Evolutionary conservation across 2,888 invertebrate species (phyloP).

Genomic region (Clunio marinus): DNA sequence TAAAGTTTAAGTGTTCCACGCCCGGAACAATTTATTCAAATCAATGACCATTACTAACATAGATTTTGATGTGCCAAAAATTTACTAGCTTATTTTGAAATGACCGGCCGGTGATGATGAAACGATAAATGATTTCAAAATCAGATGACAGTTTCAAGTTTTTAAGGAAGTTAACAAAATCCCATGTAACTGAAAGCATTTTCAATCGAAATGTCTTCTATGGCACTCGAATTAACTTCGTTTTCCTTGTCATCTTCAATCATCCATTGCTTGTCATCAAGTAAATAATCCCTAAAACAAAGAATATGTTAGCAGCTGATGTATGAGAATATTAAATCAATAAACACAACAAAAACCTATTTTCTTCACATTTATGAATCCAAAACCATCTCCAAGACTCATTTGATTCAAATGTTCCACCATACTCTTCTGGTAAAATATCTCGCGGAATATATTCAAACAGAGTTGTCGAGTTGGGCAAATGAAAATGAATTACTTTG

Average conservation of each 20-base stretch:
- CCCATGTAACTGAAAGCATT: conserved; percentile 11
- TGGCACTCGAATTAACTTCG: not conserved
- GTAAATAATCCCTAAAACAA: not conserved
- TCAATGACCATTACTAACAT: no score
- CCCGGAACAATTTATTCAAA: no score
- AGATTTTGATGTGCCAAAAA: no score
- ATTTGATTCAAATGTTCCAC: conserved; percentile 60
- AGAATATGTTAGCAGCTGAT: not conserved
- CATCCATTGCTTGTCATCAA: conserved; percentile 13
- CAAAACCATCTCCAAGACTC: conserved; percentile 59
- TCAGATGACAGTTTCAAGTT: not conserved
- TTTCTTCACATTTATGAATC: conserved; percentile 58
- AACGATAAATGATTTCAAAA: not conserved
- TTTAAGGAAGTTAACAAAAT: conserved; percentile 7
- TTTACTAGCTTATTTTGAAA: not conserved
- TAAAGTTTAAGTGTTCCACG: no score
- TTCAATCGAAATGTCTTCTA: not conserved
- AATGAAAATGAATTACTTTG: conserved; percentile 61
- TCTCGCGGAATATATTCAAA: conserved; percentile 61
- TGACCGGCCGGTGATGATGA: not conserved
- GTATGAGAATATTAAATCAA: not conserved
- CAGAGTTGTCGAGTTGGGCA: conserved; percentile 61
- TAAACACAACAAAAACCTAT: conserved; percentile 49
- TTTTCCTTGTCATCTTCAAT: not conserved
- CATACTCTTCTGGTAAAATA: conserved; percentile 64